A percentile compares a stretch with the other conserved stretches of the same genome.
These are phyloP conservation scores for Pomatorhinus ruficollis DNA, from an alignment of 2,113 vertebrate genomes.

Conservation along the genomic window DNA sequence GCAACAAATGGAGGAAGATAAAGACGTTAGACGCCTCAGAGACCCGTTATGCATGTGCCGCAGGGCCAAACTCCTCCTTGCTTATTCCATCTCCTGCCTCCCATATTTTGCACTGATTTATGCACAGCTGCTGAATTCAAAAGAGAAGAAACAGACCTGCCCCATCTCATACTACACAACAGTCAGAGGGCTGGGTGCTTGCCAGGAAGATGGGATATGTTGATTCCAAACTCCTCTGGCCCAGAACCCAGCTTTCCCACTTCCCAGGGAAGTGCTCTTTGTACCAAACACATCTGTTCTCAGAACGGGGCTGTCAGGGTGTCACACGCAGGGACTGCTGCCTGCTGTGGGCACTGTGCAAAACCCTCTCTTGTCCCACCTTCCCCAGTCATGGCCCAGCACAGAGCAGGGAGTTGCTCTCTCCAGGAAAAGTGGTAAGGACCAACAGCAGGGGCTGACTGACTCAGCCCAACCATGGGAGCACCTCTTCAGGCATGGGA, in stretches of 20 bases:
- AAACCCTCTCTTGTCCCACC: background rate
- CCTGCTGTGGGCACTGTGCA: background rate
- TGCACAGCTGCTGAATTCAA: background rate
- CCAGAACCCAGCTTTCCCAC: background rate
- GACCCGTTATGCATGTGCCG: fast-evolving
- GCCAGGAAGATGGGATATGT: background rate
- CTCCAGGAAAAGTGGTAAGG: background rate
- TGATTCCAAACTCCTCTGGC: background rate
- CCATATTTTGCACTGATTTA: background rate
- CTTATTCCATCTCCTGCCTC: background rate
- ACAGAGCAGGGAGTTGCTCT: fast-evolving
- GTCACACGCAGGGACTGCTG: fast-evolving
- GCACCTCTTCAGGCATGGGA: background rate
- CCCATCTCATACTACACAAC: background rate
- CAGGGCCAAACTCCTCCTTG: background rate
- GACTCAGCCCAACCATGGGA: background rate
- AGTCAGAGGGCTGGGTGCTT: background rate
- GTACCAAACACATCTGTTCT: background rate
- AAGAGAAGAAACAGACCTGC: background rate
- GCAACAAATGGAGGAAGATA: background rate
- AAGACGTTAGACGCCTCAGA: background rate
- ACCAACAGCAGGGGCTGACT: background rate
- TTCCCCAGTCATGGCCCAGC: background rate
- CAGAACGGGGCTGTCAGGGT: background rate
- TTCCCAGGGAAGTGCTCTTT: background rate